Percentiles rank a stretch among this genome's conserved stretches.
Evolutionary conservation across 2,888 invertebrate species (phyloP).

Genomic region (Drosophila picticornis): DNA sequence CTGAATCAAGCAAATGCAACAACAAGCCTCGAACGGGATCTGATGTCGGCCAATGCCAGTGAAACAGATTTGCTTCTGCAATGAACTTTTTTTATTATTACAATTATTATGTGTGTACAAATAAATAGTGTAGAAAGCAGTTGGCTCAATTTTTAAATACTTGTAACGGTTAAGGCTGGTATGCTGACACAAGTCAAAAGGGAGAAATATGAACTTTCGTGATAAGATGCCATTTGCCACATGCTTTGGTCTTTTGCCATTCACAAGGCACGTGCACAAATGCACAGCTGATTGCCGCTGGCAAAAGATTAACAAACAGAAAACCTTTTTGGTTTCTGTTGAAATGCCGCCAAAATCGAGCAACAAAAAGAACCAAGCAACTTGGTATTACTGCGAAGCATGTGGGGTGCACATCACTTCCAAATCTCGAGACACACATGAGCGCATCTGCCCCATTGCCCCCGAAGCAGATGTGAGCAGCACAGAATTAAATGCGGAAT

Average conservation of each 20-base stretch:
- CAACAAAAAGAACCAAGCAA: slow-evolving; percentile 78
- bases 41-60: slow-evolving; percentile 79
- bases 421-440: slow-evolving; percentile 82
- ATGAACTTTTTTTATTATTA: slow-evolving; percentile 34
- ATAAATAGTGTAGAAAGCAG: slow-evolving; percentile 27
- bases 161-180: neutral
- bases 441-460: slow-evolving; percentile 68
- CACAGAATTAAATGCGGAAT: slow-evolving; percentile 59
- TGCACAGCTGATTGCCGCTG: slow-evolving; percentile 36
- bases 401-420: slow-evolving; percentile 79
- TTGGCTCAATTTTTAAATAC: neutral
- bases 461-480: slow-evolving; percentile 10
- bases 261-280: slow-evolving; percentile 20
- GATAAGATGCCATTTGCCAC: neutral
- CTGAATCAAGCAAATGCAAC: slow-evolving; percentile 74
- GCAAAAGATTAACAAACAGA: slow-evolving; percentile 50
- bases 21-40: slow-evolving; percentile 72
- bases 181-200: neutral
- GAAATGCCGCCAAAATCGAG: slow-evolving; percentile 84
- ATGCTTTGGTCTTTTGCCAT: slow-evolving; percentile 21
- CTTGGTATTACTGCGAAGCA: slow-evolving; percentile 83
- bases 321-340: slow-evolving; percentile 5
- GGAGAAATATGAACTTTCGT: neutral
- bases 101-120: slow-evolving; percentile 25
- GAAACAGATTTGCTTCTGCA: slow-evolving; percentile 81